Evolutionary conservation across 2,888 invertebrate species (phyloP), one percentile per base, ranked within the genome.

Genomic region (Osedax fenrisi): DNA sequence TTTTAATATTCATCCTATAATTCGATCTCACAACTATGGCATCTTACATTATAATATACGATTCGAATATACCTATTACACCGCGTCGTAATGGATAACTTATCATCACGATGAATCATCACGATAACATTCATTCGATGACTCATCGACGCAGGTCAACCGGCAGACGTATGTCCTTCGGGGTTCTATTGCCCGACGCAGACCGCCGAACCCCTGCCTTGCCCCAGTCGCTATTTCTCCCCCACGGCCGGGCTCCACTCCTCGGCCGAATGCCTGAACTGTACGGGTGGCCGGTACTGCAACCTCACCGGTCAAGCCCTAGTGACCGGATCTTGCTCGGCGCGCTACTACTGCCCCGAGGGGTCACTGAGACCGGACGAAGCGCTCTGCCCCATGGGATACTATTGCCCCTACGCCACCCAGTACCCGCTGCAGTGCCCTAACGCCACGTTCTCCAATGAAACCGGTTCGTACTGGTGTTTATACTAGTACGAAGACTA

Each of bases 211-310:
- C 82, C 83, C 2, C 74, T 81, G 13, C 78, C 81, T 1, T 83
- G 83, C 76, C 83, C 82, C 2, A 80, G 80, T 73, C 82, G 83
- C 10, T 80, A 80, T 5, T 83, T 78, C 79, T 82, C 80, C 72
- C 80, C 82, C 3, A 76, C 78, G 13, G 69, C 75, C 3, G 80
- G 80, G 2, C 79, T 80, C 21, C 79, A 78, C 21, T 70, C 74
- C 5, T 79, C 78, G 27, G 72, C 66, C 23, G 78, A 83, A 73
- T 83, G 83, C 78, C 78, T 81, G 17, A 82, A 82, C 78, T 83
- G 83, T 78, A 83, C 83, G 13, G 82, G 81, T 72, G 83, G 83
- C 1, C 79, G 78, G 76, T 82, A 78, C 79, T 83, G 83, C 77
- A 82, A 82, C 77, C 76, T 77, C 24, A 83, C 82, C 78, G 83